phyloP scores from a whole-genome alignment of 2,888 invertebrate species.

The Rugalucina vietnamica region DNA sequence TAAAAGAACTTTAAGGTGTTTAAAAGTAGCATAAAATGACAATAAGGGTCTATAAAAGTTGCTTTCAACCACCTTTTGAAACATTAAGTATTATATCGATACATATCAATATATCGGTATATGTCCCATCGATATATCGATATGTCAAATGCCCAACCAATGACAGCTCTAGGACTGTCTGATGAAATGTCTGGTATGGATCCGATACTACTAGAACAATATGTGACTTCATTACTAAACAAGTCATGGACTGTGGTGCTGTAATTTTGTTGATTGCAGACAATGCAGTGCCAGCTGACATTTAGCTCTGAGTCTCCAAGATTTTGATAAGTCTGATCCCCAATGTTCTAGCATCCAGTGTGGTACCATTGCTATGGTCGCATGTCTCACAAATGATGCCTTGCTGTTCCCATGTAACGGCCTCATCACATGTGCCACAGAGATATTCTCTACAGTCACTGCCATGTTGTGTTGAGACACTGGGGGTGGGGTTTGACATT shows the following conservation, averaged over 20 bases:
- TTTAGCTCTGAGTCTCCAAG: neutral
- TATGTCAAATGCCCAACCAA: too few species aligned
- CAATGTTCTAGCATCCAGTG: neutral
- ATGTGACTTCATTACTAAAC: neutral
- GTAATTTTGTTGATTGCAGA: neutral
- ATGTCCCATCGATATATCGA: too few species aligned
- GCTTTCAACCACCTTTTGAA: too few species aligned
- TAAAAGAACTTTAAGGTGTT: too few species aligned
- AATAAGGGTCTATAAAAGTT: too few species aligned
- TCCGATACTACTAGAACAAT: neutral
- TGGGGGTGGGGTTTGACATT: too few species aligned
- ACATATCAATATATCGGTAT: too few species aligned
- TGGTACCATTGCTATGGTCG: constrained; percentile 12
- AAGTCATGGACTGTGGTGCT: constrained; percentile 3
- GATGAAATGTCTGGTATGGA: constrained; percentile 1
- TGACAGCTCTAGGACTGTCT: neutral
- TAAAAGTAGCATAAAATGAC: too few species aligned
- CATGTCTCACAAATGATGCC: constrained; percentile 4
- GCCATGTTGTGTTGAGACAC: too few species aligned
- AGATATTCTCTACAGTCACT: constrained; percentile 3
- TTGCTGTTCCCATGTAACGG: constrained; percentile 7
- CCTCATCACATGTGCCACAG: constrained; percentile 11
- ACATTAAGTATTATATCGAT: too few species aligned
- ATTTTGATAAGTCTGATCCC: neutral
- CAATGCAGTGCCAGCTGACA: constrained; percentile 1